Conservation (phyloP, 2,797 vertebrate species). For the Alectoris magna region DNA sequence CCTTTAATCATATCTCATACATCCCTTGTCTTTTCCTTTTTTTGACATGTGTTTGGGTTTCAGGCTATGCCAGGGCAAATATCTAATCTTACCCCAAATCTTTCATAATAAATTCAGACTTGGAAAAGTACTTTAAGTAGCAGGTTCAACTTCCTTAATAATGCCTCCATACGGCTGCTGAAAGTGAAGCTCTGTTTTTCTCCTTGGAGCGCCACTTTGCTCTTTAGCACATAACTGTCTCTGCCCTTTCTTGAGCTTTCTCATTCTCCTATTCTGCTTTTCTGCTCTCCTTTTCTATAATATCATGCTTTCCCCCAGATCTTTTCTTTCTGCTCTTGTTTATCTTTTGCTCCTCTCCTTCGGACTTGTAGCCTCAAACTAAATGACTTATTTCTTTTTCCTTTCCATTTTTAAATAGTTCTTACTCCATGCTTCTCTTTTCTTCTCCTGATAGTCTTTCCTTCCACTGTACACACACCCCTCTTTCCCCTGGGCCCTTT, state of each 20-base stretch:
- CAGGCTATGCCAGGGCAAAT: neutral
- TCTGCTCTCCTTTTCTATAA: neutral
- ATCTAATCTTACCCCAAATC: neutral
- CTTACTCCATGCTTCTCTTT: neutral
- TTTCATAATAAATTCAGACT: neutral
- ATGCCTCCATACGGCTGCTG: neutral
- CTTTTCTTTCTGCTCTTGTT: neutral
- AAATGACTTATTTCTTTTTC: neutral
- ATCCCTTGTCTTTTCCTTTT: neutral
- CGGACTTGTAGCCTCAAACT: neutral
- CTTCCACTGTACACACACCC: fast-evolving
- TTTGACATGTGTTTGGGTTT: neutral
- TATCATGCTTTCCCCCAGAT: neutral
- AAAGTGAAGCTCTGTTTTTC: neutral
- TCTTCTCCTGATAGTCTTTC: neutral
- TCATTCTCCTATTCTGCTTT: neutral
- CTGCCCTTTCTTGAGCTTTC: neutral
- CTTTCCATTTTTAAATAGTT: neutral
- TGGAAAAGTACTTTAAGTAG: neutral
- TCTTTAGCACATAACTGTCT: neutral
- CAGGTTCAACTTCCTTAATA: neutral
- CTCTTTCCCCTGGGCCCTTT: neutral
- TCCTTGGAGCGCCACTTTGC: neutral
- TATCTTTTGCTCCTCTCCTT: neutral
- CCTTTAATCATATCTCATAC: neutral